Evolutionary conservation across 2,797 vertebrate genomes (phyloP), one percentile per base, ranked within the genome.

Genomic region (Syndactyla subalaris): DNA sequence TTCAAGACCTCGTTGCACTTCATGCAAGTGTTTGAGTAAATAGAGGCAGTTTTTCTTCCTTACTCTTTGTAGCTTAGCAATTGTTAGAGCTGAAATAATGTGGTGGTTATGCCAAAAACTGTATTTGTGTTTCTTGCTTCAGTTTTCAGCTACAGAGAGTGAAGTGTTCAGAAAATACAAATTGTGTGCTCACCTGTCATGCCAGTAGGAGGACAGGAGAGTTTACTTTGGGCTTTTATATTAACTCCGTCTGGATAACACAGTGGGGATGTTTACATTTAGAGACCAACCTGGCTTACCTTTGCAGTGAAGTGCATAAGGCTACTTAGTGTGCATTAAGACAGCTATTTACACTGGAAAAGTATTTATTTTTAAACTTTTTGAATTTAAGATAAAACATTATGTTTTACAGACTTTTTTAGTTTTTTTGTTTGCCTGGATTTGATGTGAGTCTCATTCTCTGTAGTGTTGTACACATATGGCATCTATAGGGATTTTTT

Each of bases 201-300:
- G 52, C 32, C 65, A 57, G 71, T 7, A n/a, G 32, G 62, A 86
- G 63, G 34, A 52, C 21, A 12, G 6, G n/a, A 77, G 72, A 80
- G 54, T 92, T 96, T 92, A 46, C 83, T 88, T 57, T 57, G 46
- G 9, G 58, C 30, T 90, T 96, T 92, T 75, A 10, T 68, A 57
- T 92, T 93, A 86, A 72, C 70, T 86, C 11, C 24, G 12, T 39
- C 43, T 75, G 54, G 90, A 7, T 59, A 78, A 55, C 62, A 75
- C 70, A 78, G 39, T 81, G 74, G 43, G 13, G 27, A 24, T 65
- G 58, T 90, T 94, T 85, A 71, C 76, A 27, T 65, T 75, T 57
- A 36, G 70, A 67, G 17, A 61, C 19, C 21, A 68, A 43, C 16
- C 21, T 18, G 21, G 52, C 52, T 52, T 59, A 22, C 30, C 8